Percentiles rank a stretch among this genome's conserved stretches.
Conservation (phyloP, 2,888 invertebrate genomes). For the Pseudolycoriella hygida region DNA sequence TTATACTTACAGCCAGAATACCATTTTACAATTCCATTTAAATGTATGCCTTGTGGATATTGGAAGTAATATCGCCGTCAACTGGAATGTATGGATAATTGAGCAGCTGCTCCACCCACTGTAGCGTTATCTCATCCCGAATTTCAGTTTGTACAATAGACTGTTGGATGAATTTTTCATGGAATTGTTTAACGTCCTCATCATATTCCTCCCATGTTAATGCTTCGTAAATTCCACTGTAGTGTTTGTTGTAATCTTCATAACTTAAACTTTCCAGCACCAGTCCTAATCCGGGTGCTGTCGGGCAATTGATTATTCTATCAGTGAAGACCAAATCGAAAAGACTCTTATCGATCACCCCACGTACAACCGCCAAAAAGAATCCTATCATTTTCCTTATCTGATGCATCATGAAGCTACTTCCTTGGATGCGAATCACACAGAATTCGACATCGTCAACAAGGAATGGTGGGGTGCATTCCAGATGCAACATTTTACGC, state of each 20-base stretch:
- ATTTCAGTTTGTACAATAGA: conserved; percentile 70
- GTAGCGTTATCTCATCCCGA: conserved; percentile 50
- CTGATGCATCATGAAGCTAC: conserved; percentile 98
- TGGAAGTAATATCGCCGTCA: too few relatives aligned
- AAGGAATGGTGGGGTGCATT: conserved; percentile 55
- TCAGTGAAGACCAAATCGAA: conserved; percentile 45
- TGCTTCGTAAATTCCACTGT: conserved; percentile 65
- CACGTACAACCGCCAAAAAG: conserved; percentile 62
- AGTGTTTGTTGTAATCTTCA: conserved; percentile 45
- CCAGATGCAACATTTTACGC: conserved; percentile 73
- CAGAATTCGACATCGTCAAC: conserved; percentile 70
- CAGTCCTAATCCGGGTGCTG: conserved; percentile 87
- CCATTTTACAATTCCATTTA: too few relatives aligned
- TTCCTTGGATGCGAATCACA: conserved; percentile 70
- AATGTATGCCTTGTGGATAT: too few relatives aligned
- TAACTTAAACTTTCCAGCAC: conserved; percentile 87
- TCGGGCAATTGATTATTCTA: conserved; percentile 59
- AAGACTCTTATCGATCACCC: conserved; percentile 43
- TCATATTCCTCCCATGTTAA: conserved; percentile 18
- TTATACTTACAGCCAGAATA: too few relatives aligned
- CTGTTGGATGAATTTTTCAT: conserved; percentile 57
- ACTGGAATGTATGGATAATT: too few relatives aligned
- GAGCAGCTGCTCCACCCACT: conserved; percentile 40
- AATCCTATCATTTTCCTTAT: conserved; percentile 95
- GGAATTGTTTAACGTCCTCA: conserved; percentile 53